Conservation (phyloP, 2,888 invertebrate species). For the Eristalinus sepulchralis region DNA sequence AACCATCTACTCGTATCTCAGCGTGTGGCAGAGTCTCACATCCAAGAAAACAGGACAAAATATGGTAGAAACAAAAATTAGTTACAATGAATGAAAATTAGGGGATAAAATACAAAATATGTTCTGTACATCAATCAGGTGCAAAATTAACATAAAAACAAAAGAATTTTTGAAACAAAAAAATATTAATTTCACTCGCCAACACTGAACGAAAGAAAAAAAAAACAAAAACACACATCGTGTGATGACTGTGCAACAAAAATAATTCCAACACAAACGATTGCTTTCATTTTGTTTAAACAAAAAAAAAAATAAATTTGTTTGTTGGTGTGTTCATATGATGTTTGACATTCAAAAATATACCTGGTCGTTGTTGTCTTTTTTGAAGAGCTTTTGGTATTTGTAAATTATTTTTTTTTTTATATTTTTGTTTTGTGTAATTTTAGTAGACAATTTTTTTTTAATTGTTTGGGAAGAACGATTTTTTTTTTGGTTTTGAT, state of each 20-base stretch:
- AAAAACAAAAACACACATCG: constrained; percentile 22
- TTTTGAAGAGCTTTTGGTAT: constrained; percentile 78
- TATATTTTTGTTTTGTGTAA: constrained; percentile 34
- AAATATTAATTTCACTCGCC: not conserved
- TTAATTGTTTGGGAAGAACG: constrained; percentile 18
- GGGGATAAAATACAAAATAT: constrained; percentile 6
- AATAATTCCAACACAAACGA: constrained; percentile 16
- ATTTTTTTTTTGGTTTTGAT: constrained; percentile 23
- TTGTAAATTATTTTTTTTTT: constrained; percentile 51
- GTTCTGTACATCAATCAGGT: constrained; percentile 29
- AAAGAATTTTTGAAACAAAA: constrained; percentile 16
- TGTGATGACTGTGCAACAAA: constrained; percentile 48
- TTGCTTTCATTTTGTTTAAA: constrained; percentile 28
- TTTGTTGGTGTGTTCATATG: constrained; percentile 6
- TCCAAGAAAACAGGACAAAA: not conserved
- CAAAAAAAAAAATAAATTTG: constrained; percentile 37
- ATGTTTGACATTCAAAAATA: constrained; percentile 56
- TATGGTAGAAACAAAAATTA: constrained; percentile 37
- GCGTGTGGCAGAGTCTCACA: constrained; percentile 14
- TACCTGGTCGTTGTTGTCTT: constrained; percentile 81
- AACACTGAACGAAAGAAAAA: constrained; percentile 25
- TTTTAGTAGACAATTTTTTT: constrained; percentile 33
- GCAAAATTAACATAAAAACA: constrained; percentile 36
- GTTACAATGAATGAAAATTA: constrained; percentile 40
- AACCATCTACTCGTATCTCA: constrained; percentile 17